A percentile compares a stretch with the other conserved stretches of the same genome.
Conservation (phyloP, 2,888 invertebrate species). For the Chloroclystis v-ata region DNA sequence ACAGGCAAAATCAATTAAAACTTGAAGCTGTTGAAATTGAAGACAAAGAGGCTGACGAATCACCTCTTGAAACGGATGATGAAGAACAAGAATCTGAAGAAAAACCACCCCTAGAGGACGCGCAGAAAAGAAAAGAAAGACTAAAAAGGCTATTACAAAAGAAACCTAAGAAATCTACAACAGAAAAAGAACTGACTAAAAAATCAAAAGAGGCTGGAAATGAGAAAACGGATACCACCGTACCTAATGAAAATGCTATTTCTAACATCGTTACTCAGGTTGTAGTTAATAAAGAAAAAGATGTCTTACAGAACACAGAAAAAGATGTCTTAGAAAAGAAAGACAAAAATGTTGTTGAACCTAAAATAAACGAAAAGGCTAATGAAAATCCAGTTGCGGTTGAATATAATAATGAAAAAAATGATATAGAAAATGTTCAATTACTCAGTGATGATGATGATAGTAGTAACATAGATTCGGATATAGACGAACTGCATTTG, state of each 20-base stretch:
- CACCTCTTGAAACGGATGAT: slow-evolving; percentile 66
- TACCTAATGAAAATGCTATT: too few relatives aligned
- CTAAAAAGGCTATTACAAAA: slow-evolving; percentile 54
- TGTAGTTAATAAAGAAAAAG: slow-evolving; percentile 13
- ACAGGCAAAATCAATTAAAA: slow-evolving; percentile 61
- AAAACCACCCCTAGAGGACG: slow-evolving; percentile 43
- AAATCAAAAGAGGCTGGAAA: slow-evolving; percentile 24
- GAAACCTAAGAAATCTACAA: slow-evolving; percentile 43
- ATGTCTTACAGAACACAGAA: slow-evolving; percentile 9
- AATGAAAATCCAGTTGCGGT: slow-evolving; percentile 1
- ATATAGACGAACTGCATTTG: slow-evolving; percentile 61
- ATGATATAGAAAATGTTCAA: slow-evolving; percentile 32
- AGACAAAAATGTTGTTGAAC: background rate
- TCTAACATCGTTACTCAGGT: background rate
- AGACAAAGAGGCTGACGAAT: slow-evolving; percentile 69
- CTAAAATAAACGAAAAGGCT: background rate
- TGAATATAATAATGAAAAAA: slow-evolving; percentile 3
- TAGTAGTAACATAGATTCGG: slow-evolving; percentile 48
- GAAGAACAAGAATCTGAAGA: slow-evolving; percentile 44
- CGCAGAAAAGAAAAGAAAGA: slow-evolving; percentile 57
- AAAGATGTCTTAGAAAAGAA: background rate
- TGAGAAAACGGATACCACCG: background rate
- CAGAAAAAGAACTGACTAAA: slow-evolving; percentile 27
- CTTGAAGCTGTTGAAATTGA: slow-evolving; percentile 64
- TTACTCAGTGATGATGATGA: slow-evolving; percentile 46